Base-by-base conservation (phyloP, 1,140 invertebrate species). In the Sycophaga agraensis region DNA sequence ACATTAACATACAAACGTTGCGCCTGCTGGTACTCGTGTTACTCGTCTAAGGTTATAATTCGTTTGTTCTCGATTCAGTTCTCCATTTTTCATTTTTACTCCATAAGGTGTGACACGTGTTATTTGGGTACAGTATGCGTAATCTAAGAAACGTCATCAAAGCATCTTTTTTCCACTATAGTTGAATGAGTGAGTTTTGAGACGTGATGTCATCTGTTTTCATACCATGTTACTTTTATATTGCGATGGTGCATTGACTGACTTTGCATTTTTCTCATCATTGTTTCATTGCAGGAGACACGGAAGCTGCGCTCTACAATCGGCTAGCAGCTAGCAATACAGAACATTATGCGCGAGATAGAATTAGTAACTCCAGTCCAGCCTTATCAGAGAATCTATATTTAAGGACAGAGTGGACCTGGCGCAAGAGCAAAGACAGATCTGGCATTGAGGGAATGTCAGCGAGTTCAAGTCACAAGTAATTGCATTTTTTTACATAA, bases 401-500 rank as follows among this genome's bases (percentile, higher is more conserved):
- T 24, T 22, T 55, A 42, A 62, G 24, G 12, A 5, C 16, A 6
- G 17, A 55, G 43, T 34, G 19, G 17, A 45, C 58, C 40, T 54
- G 31, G 49, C 19, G 6, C 39, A 17, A 56, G 12, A 28, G 40
- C 35, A 26, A 46, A 39, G 59, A 35, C 11, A 34, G 21, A 49
- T 56, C 42, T 5, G 48, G 39, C 46, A 26, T 24, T 51, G 68
- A 79, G 77, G 79, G 78, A 72, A 81, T 80, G 79, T 79, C 78
- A 72, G 73, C 71, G 63, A 71, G 76, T 65, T 77, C 74, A 70
- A 73, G 67, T 70, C 72, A 78, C 66, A 78, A 75, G 79, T 80
- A 77, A 68, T 54, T 3, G 12, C 37, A 35, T 43, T 26, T 0
- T 62, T 22, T 45, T 11, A n/a, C n/a, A n/a, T n/a, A n/a, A n/a